A percentile compares a stretch with the other conserved stretches of the same genome.
phyloP scores from a whole-genome alignment of 1,140 invertebrate genomes.

The Anastrepha ludens region DNA sequence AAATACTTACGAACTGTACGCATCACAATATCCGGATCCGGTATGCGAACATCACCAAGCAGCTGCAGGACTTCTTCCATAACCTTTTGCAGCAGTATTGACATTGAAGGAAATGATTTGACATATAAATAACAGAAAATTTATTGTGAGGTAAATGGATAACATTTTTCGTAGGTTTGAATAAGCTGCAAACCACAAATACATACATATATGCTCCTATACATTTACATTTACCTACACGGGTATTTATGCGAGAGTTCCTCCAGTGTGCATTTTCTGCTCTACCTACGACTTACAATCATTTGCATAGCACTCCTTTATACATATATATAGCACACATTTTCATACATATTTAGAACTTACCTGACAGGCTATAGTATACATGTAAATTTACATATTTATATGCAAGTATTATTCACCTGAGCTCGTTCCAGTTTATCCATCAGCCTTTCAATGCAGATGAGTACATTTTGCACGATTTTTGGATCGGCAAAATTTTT shows the following conservation, averaged over 20 bases:
- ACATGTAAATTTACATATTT: neutral
- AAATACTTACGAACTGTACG: slow-evolving; percentile 88
- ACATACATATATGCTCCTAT: too few relatives aligned
- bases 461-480: slow-evolving; percentile 84
- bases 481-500: slow-evolving; percentile 87
- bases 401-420: slow-evolving; percentile 60
- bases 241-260: too few relatives aligned
- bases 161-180: too few relatives aligned
- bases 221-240: too few relatives aligned
- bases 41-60: slow-evolving; percentile 89
- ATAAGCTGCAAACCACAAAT: too few relatives aligned
- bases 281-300: too few relatives aligned
- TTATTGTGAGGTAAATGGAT: neutral
- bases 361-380: too few relatives aligned
- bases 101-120: neutral
- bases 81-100: slow-evolving; percentile 76
- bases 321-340: too few relatives aligned
- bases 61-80: slow-evolving; percentile 94
- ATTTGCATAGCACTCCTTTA: too few relatives aligned
- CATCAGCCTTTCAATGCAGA: slow-evolving; percentile 86
- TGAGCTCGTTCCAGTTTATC: slow-evolving; percentile 89
- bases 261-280: too few relatives aligned
- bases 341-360: too few relatives aligned
- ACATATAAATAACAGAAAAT: neutral
- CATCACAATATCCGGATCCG: slow-evolving; percentile 87